Percentiles rank a stretch among this genome's conserved stretches.
Conservation (phyloP, 1,140 invertebrate species). For the Kradibia gibbosae region DNA sequence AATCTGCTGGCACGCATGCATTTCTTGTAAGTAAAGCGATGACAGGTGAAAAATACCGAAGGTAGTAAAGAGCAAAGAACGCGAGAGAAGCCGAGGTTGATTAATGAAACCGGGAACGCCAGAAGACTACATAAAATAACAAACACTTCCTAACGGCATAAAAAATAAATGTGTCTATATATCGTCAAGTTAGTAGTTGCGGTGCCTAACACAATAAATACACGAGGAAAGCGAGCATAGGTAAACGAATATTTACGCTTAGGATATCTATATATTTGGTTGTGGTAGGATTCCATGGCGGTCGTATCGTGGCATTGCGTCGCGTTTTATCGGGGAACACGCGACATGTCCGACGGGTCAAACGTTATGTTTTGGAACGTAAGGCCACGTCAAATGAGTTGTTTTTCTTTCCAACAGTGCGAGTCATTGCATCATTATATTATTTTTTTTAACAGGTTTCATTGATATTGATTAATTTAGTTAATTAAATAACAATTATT, state of each 20-base stretch:
- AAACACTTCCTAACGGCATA: conserved; percentile 61
- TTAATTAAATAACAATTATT: no score
- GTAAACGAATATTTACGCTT: neutral
- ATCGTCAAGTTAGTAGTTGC: neutral
- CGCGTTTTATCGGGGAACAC: conserved; percentile 55
- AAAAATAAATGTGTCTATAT: conserved; percentile 12
- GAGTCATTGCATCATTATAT: neutral
- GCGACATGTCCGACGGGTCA: conserved; percentile 12
- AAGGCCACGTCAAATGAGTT: conserved; percentile 2
- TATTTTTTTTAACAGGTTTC: no score
- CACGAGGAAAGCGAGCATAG: neutral
- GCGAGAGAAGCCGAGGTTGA: conserved; percentile 60
- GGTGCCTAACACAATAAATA: neutral
- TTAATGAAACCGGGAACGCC: conserved; percentile 64
- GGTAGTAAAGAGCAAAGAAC: neutral
- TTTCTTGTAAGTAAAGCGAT: conserved; percentile 8
- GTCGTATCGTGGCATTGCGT: conserved; percentile 51
- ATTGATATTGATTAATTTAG: no score
- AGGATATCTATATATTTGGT: neutral
- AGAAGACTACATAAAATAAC: conserved; percentile 66
- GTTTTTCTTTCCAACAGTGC: neutral
- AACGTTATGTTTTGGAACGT: neutral
- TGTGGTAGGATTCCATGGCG: conserved; percentile 31
- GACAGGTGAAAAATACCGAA: conserved; percentile 63
- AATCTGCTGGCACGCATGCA: neutral